A percentile compares a stretch with the other conserved stretches of the same genome.
These are phyloP conservation scores for Microctenopoma lineatum DNA, from an alignment of 2,797 vertebrate species.

Conservation along the genomic window DNA sequence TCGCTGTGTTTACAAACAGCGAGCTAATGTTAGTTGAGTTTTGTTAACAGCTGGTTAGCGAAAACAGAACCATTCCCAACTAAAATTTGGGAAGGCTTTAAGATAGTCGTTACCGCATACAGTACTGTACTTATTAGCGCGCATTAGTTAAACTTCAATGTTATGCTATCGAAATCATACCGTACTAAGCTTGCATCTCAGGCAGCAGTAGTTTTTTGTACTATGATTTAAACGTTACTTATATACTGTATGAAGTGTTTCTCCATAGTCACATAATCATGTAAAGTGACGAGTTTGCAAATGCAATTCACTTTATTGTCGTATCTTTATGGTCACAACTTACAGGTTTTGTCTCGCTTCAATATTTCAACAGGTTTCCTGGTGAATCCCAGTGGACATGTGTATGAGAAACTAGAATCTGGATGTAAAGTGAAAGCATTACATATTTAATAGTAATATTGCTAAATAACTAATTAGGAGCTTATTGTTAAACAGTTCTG, in stretches of 20 bases:
- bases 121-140: not conserved
- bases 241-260: not conserved
- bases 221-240: not conserved
- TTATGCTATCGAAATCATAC: not conserved
- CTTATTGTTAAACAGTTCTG: slow-evolving; percentile 1
- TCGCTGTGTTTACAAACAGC: slow-evolving; percentile 72
- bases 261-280: accelerated
- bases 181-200: not conserved
- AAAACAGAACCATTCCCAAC: not conserved
- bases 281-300: not conserved
- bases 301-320: not conserved
- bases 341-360: not conserved
- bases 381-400: slow-evolving; percentile 43
- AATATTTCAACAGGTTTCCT: slow-evolving; percentile 69
- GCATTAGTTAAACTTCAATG: not conserved
- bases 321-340: not conserved
- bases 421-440: slow-evolving; percentile 34
- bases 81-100: accelerated
- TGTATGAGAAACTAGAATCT: slow-evolving; percentile 34
- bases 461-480: not conserved
- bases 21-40: slow-evolving; percentile 11
- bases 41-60: not conserved
- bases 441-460: not conserved
- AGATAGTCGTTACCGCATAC: not conserved
- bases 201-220: not conserved